A percentile compares a stretch with the other conserved stretches of the same genome.
Evolutionary conservation across 2,888 invertebrate genomes (phyloP).

Genomic region (Scaptomyza cyrtandrae): DNA sequence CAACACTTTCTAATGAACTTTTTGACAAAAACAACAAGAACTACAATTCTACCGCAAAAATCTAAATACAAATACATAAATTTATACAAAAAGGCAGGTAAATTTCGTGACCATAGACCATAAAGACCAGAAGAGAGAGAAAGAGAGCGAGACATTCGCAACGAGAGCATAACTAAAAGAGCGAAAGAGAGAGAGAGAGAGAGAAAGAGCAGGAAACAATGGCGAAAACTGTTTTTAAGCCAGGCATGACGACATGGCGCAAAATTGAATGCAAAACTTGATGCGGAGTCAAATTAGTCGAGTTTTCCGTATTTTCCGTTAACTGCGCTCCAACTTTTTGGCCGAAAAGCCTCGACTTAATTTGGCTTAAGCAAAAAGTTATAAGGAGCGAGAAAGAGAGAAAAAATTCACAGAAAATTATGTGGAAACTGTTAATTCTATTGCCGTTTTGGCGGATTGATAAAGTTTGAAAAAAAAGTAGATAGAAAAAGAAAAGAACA

Average conservation of each 20-base stretch:
- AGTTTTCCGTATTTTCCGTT: constrained; percentile 18
- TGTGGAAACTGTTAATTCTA: background rate
- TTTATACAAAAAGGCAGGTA: constrained; percentile 61
- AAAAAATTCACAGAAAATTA: background rate
- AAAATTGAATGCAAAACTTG: constrained; percentile 54
- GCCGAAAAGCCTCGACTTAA: constrained; percentile 21
- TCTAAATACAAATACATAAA: constrained; percentile 65
- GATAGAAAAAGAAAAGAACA: background rate
- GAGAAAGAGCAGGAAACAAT: constrained; percentile 52
- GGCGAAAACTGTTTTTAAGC: constrained; percentile 70
- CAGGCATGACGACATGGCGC: constrained; percentile 69
- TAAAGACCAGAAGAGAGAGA: constrained; percentile 28
- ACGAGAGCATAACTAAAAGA: constrained; percentile 5
- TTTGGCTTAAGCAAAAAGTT: constrained; percentile 21
- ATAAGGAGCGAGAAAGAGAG: background rate
- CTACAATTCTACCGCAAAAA: constrained; percentile 64
- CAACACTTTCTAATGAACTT: constrained; percentile 78
- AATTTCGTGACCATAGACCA: constrained; percentile 76
- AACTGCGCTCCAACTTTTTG: constrained; percentile 15
- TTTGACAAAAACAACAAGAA: constrained; percentile 56
- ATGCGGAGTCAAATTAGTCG: constrained; percentile 8
- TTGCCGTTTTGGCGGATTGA: background rate
- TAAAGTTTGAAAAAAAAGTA: background rate
- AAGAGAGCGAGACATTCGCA: constrained; percentile 2
- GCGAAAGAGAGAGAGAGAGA: constrained; percentile 12